Base-by-base conservation (phyloP, 1,140 invertebrate genomes). In the Aphelenchoides fujianensis region DNA sequence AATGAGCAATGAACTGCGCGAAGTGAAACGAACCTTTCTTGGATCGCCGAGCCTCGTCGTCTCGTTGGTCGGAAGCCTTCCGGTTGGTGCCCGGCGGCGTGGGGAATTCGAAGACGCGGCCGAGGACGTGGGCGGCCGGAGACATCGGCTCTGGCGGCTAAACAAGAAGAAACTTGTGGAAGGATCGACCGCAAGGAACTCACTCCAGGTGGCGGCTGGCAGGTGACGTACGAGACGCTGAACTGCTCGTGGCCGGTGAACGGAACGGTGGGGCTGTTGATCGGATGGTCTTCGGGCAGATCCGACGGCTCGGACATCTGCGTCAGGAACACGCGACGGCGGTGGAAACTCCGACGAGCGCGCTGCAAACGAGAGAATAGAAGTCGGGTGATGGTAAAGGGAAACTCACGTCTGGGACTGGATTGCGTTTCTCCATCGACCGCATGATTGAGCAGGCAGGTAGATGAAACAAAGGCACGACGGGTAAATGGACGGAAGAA, bases 181-280 rank as follows among this genome's bases (percentile, higher is more conserved):
- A 2, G 16, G 28, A n/a, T 61, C 28, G 28, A 34, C 27, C n/a
- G 28, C 28, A 2, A n/a, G 12, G 31, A 35, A 36, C 63, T 36
- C 31, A 1, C 59, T n/a, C n/a, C n/a, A 34, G 16, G 31, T n/a
- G 31, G n/a, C 59, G n/a, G n/a, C n/a, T 2, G n/a, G 27, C n/a
- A 61, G 36, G 19, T 61, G 59, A n/a, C n/a, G 34, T 66, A 66
- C 63, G 63, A 66, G 7, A 66, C 63, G 12, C 27, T 66, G 7
- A 34, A 34, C 34, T 36, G 7, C 53, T 66, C 63, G 3, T 66
- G 63, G 12, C 63, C 63, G 12, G 63, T 34, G 57, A n/a, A 34
- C 16, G 57, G n/a, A 30, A n/a, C 16, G 28, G 57, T 16, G 1
- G 63, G 41, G 32, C 31, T 37, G 12, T 2, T 1, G 1, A 37